These are phyloP conservation scores for Macaca mulatta DNA, from an alignment of 2,113 vertebrate species.

Conservation along the genomic window DNA sequence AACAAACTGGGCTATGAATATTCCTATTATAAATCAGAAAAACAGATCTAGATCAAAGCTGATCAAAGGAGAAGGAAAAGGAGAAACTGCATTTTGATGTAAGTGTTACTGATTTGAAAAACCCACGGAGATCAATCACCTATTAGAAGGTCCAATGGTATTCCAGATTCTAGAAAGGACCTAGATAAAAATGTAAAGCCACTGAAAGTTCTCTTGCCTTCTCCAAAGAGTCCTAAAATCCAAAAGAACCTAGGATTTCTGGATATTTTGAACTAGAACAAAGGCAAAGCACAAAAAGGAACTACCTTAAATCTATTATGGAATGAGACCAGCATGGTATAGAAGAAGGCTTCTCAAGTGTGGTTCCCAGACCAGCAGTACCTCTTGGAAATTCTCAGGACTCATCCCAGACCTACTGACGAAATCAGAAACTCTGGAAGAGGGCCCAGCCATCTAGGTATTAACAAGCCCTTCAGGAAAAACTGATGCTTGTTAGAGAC, in stretches of 20 bases:
- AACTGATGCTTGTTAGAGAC: not conserved
- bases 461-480: not conserved
- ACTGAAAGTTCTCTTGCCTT: not conserved
- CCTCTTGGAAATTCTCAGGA: not conserved
- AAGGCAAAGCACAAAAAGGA: not conserved
- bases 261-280: not conserved
- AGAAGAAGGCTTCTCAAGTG: not conserved
- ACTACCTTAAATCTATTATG: not conserved
- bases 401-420: not conserved
- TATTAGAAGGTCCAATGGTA: not conserved
- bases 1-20: not conserved
- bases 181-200: not conserved
- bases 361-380: not conserved
- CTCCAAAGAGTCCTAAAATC: not conserved
- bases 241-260: constrained; percentile 11
- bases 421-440: not conserved
- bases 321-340: not conserved
- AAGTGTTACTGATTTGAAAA: not conserved
- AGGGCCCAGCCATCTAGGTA: not conserved
- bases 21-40: not conserved
- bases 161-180: not conserved
- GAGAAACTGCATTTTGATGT: not conserved
- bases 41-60: not conserved
- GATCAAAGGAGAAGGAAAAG: not conserved
- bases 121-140: not conserved